Base-by-base conservation (phyloP, 2,888 invertebrate species). In the Dusona sp. region DNA sequence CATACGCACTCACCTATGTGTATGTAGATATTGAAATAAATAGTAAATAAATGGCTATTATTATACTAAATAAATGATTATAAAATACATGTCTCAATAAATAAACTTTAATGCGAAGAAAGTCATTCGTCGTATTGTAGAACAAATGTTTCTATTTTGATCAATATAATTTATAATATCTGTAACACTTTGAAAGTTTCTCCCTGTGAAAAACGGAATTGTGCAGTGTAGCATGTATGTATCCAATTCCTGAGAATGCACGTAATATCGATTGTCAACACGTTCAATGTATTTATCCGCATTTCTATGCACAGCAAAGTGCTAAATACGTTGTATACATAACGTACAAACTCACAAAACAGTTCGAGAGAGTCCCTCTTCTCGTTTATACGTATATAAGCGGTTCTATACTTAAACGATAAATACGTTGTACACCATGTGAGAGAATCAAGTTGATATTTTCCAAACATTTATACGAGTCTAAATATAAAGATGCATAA, bases 181-280 rank as follows among this genome's bases (percentile, higher is more conserved):
- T 13, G 4, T 7, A 19, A 1, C n/a, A 19, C 19, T 48, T 4
- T 0, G 3, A 48, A 48, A 19, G 4, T 48, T 48, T 48, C 3
- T 48, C 19, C 0, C 19, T 16, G 48, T 19, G 19, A 72, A 38
- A 38, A 38, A 38, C 8, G 9, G 38, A 8, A 38, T 38, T 38
- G 3, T 38, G 38, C 8, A 38, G 8, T 38, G 9, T 8, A 38
- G 38, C 7, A 51, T 80, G 65, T 75, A 72, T 80, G 79, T 65
- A 72, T 77, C 72, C 65, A 77, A 81, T 73, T 65, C 45, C 72
- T 51, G 73, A 65, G 29, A 77, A 78, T 81, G 54, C 67, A 57
- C 65, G 81, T 57, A 85, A 77, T 64, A 65, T 77, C 48, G 48
- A 38, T 67, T 75, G 74, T 75, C 68, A 4, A 38, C 33, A 38